Base-by-base conservation (phyloP, 92 coral and sea anemone species). In the Epizoanthus ramosus region DNA sequence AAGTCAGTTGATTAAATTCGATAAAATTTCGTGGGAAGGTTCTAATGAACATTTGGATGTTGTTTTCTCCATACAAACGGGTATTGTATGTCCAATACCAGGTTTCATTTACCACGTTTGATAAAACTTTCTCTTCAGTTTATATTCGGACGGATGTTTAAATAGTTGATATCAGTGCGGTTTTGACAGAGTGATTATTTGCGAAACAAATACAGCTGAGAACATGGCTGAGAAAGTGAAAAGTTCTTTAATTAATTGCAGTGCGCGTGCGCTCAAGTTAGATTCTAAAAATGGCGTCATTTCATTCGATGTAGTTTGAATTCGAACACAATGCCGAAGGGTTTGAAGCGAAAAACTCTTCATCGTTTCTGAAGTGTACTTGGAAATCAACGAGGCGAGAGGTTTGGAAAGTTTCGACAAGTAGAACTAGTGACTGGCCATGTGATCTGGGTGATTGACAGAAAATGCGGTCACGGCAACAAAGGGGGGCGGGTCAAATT, bases 161-260 rank as follows among this genome's bases (percentile, higher is more conserved):
- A 93, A 90, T 88, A 88, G 92, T 91, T 92, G 92, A 93, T 92
- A 87, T 92, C 92, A 84, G 45, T 60, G 81, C 73, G 84, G 90
- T 71, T 37, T 72, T 84, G 94, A 91, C 94, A 91, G 88, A 83
- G 85, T 84, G 91, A 88, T 85, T 85, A 80, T 85, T 88, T 88
- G 76, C 72, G 69, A 81, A 61, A 82, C 90, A 92, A 90, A 92
- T 84, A 92, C 97, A 92, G 97, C 97, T 92, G 97, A 92, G 87
- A 71, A 84, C 70, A 73, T 83, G 54, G 54, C 54, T 50, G 54
- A 50, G 54, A 50, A 50, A 50, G 15, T 50, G 54, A 50, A 74
- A 74, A 41, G 82, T 76, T 71, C 73, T 71, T 81, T 88, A 93
- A 93, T 93, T 93, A 90, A 93, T 93, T 91, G 94, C 88, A 81